phyloP scores from a whole-genome alignment of 2,888 invertebrate species.

The Phyto melanocephala region DNA sequence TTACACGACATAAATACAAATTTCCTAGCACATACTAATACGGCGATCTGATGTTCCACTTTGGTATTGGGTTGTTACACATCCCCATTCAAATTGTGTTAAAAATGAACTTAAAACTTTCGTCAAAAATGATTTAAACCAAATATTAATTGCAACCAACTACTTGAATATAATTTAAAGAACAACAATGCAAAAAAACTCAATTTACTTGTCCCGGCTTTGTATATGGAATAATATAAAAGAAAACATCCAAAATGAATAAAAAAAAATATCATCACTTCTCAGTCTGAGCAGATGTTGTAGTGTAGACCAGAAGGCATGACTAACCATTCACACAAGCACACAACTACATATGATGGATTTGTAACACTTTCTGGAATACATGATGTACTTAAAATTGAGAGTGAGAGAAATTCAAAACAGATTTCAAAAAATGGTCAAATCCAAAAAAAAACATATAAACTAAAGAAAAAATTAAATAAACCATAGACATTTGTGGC shows the following conservation, averaged over 20 bases:
- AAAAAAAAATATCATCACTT: slow-evolving; percentile 48
- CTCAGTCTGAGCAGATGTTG: slow-evolving; percentile 49
- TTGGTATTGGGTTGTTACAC: slow-evolving; percentile 61
- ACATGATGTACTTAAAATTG: slow-evolving; percentile 43
- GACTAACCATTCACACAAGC: background rate
- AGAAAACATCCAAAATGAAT: slow-evolving; percentile 59
- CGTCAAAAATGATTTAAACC: slow-evolving; percentile 58
- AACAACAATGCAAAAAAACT: slow-evolving; percentile 54
- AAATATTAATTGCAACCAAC: slow-evolving; percentile 57
- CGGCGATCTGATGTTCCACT: slow-evolving; percentile 63
- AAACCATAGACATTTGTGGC: slow-evolving; percentile 65
- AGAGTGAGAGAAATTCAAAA: slow-evolving; percentile 42
- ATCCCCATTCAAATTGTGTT: slow-evolving; percentile 62
- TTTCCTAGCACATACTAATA: background rate
- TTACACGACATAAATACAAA: slow-evolving; percentile 48
- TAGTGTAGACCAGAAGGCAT: slow-evolving; percentile 59
- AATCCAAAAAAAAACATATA: slow-evolving; percentile 54
- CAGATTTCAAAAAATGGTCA: slow-evolving; percentile 60
- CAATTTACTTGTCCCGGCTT: slow-evolving; percentile 63
- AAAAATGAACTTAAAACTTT: slow-evolving; percentile 62
- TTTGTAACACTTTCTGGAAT: slow-evolving; percentile 55
- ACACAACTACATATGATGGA: background rate
- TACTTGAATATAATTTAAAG: slow-evolving; percentile 60
- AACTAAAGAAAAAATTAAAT: slow-evolving; percentile 56
- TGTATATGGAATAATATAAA: slow-evolving; percentile 56